These are phyloP conservation scores for Tychaedon coryphoeus DNA, from an alignment of 2,113 vertebrate species.

Conservation along the genomic window DNA sequence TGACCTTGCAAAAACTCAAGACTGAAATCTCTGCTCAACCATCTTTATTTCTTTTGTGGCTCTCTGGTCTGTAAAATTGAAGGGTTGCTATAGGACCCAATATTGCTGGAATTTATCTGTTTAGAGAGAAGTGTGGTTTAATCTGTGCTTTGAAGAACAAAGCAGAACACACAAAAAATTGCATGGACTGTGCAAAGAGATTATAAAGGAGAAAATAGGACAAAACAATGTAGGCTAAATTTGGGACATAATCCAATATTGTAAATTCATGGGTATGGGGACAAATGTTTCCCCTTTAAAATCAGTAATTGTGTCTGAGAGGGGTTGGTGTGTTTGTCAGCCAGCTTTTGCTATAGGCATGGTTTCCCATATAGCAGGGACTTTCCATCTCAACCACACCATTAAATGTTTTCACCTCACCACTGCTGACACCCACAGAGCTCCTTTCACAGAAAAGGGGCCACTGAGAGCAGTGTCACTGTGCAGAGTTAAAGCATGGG, in stretches of 20 bases:
- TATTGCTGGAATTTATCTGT: conserved; percentile 44
- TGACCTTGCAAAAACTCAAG: background rate
- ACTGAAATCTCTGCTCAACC: background rate
- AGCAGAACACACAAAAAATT: background rate
- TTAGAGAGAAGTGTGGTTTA: background rate
- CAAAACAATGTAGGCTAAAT: background rate
- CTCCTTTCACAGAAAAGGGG: background rate
- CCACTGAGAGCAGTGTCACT: background rate
- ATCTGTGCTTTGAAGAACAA: conserved; percentile 45
- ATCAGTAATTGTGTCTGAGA: background rate
- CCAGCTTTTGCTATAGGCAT: background rate
- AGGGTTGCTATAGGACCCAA: conserved; percentile 11
- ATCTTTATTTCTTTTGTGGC: conserved; percentile 19
- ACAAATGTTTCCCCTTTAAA: background rate
- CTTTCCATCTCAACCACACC: background rate
- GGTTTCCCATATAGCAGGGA: background rate
- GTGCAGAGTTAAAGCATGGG: background rate
- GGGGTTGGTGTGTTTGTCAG: background rate
- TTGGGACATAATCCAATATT: background rate
- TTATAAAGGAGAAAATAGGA: conserved; percentile 17
- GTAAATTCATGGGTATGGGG: background rate
- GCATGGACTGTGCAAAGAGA: background rate
- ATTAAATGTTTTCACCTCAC: background rate
- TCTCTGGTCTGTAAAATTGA: conserved; percentile 39
- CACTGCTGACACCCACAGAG: rapidly evolving